A percentile compares a stretch with the other conserved stretches of the same genome.
Conservation (phyloP, 2,888 invertebrate genomes). For the Sarcophaga subvicina region DNA sequence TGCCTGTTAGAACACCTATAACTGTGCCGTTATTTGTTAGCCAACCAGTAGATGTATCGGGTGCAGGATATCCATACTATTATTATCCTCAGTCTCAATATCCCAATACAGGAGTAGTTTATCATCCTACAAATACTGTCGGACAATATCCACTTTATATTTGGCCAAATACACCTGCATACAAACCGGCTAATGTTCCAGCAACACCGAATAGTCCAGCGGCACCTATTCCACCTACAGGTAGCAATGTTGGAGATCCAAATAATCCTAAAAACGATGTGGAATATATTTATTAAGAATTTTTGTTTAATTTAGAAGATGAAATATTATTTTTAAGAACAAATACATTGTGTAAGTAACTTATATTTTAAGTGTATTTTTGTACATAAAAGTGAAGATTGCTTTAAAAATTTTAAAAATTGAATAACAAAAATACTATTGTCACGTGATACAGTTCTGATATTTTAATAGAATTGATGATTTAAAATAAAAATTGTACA, state of each 20-base stretch:
- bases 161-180: slow-evolving; percentile 39
- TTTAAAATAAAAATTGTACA: too few species aligned
- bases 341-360: background rate
- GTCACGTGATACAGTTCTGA: too few species aligned
- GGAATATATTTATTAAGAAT: slow-evolving; percentile 31
- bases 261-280: slow-evolving; percentile 55
- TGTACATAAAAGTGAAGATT: too few species aligned
- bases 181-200: slow-evolving; percentile 1
- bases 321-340: background rate
- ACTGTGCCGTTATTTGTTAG: slow-evolving; percentile 6
- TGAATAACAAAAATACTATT: too few species aligned
- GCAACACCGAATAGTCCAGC: slow-evolving; percentile 6
- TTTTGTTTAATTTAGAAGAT: background rate
- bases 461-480: too few species aligned
- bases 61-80: slow-evolving; percentile 31
- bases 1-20: slow-evolving; percentile 2
- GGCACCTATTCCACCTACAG: slow-evolving; percentile 11
- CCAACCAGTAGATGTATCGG: slow-evolving; percentile 9
- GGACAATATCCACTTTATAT: slow-evolving; percentile 41
- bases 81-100: slow-evolving; percentile 38
- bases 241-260: slow-evolving; percentile 19
- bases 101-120: slow-evolving; percentile 24
- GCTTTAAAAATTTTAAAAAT: too few species aligned
- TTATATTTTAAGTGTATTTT: too few species aligned
- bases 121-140: background rate